A percentile compares a stretch with the other conserved stretches of the same genome.
These are phyloP conservation scores for Lichenostomus cassidix DNA, from an alignment of 2,113 vertebrate species.

Conservation along the genomic window DNA sequence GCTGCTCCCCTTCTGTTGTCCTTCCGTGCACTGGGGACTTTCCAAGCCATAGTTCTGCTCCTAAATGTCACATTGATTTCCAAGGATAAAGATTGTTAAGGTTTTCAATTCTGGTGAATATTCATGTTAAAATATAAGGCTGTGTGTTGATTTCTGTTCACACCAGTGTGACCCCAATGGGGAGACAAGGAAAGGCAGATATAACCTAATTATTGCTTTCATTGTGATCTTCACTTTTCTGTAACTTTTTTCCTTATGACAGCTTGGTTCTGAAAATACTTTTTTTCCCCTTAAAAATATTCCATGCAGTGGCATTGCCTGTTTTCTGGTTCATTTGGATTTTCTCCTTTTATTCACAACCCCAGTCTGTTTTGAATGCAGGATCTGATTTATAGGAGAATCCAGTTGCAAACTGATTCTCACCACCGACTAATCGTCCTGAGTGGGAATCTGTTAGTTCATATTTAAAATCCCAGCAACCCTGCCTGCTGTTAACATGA, in stretches of 20 bases:
- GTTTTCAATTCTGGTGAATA: neutral
- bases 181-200: neutral
- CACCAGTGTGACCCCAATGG: neutral
- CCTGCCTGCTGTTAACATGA: constrained; percentile 24
- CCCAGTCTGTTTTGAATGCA: neutral
- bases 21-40: neutral
- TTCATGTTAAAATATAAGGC: neutral
- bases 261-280: neutral
- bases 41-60: neutral
- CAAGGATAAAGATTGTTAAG: neutral
- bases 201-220: neutral
- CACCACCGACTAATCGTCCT: neutral
- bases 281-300: neutral
- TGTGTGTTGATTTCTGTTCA: neutral
- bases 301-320: neutral
- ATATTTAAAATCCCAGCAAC: neutral
- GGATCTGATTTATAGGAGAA: neutral
- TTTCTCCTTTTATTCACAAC: neutral
- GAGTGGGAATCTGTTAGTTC: neutral
- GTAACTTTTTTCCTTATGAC: neutral
- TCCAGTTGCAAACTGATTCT: neutral
- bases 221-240: neutral
- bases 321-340: neutral
- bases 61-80: neutral
- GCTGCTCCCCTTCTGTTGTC: neutral